These are phyloP conservation scores for Gonatopus flavifemur DNA, from an alignment of 1,140 invertebrate species.

Conservation along the genomic window DNA sequence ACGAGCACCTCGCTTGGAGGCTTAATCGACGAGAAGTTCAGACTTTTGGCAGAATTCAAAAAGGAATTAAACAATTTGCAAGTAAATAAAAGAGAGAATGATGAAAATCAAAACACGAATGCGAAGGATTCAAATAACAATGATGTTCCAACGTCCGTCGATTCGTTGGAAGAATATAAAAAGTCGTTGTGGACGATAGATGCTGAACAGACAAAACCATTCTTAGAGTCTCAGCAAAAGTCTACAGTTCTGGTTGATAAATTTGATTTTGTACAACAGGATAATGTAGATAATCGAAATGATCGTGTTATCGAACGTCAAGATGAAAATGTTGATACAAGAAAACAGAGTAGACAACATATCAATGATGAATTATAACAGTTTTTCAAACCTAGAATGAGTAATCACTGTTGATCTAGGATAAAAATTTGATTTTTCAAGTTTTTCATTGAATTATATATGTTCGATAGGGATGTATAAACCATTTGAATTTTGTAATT, in stretches of 20 bases:
- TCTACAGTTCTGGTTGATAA: conserved; percentile 1
- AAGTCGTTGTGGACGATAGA: conserved; percentile 14
- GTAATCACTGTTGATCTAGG: conserved; percentile 17
- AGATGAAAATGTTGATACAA: conserved; percentile 15
- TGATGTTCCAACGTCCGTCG: conserved; percentile 13
- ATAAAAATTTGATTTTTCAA: conserved; percentile 6
- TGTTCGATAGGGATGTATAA: too few species aligned
- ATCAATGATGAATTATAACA: conserved; percentile 38
- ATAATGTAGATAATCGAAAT: conserved; percentile 14
- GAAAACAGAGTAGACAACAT: conserved; percentile 27
- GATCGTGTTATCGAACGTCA: conserved; percentile 16
- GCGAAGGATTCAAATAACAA: conserved; percentile 4
- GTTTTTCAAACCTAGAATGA: conserved; percentile 15
- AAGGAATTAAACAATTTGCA: background rate
- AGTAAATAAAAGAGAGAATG: background rate
- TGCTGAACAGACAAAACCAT: conserved; percentile 7
- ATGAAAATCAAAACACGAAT: background rate
- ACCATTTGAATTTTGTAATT: too few species aligned
- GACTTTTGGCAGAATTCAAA: background rate
- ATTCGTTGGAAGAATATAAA: conserved; percentile 24
- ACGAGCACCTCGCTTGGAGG: too few species aligned
- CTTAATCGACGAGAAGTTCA: background rate
- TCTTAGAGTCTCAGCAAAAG: conserved; percentile 14
- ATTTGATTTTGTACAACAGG: conserved; percentile 4
- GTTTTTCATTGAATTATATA: too few species aligned